Evolutionary conservation across 2,797 vertebrate genomes (phyloP).

Genomic region (Dryobates pubescens): DNA sequence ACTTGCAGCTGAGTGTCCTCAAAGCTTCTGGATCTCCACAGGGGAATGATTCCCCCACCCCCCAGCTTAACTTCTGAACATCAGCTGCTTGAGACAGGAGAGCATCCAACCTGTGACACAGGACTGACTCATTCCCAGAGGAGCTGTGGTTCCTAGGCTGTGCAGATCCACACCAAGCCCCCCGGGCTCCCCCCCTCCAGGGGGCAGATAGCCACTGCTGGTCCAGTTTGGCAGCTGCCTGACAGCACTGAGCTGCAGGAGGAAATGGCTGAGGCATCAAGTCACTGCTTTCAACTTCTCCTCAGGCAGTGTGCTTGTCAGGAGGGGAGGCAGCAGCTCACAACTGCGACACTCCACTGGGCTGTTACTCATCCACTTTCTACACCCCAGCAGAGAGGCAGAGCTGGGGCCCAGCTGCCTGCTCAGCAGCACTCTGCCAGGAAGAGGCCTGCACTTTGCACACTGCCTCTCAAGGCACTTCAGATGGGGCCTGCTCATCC

Average conservation of each 20-base stretch:
- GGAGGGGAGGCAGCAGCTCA: not conserved
- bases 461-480: not conserved
- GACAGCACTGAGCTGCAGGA: not conserved
- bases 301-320: not conserved
- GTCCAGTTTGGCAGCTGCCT: not conserved
- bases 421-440: not conserved
- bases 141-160: not conserved
- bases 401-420: not conserved
- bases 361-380: not conserved
- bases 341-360: not conserved
- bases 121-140: not conserved
- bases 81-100: not conserved
- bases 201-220: not conserved
- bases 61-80: not conserved
- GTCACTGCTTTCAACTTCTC: not conserved
- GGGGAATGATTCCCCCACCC: not conserved
- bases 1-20: not conserved
- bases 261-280: slow-evolving; percentile 61
- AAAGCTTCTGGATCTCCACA: not conserved
- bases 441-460: not conserved
- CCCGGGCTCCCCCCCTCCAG: not conserved
- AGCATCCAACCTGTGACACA: not conserved
- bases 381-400: not conserved
- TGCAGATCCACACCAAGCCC: not conserved
- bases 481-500: not conserved